Conservation (phyloP, 2,888 invertebrate species). For the Icerya purchasi region DNA sequence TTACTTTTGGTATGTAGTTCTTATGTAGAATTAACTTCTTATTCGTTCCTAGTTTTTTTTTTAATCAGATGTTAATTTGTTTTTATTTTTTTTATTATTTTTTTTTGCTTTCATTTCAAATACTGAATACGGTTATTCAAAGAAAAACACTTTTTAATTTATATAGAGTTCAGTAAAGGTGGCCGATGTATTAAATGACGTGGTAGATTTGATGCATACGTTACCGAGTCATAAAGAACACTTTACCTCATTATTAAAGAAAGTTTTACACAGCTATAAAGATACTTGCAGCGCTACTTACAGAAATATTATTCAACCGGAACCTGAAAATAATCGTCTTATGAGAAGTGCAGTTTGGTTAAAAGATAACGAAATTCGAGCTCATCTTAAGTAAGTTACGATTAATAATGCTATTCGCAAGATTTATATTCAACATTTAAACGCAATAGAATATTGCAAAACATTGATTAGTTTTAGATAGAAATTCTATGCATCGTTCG, state of each 20-base stretch:
- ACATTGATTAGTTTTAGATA: too few species aligned
- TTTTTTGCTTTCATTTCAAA: too few species aligned
- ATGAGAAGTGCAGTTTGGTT: slow-evolving; percentile 74
- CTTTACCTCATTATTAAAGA: slow-evolving; percentile 47
- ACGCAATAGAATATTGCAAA: too few species aligned
- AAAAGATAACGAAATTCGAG: slow-evolving; percentile 81
- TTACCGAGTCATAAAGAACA: slow-evolving; percentile 53
- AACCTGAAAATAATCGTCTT: slow-evolving; percentile 44
- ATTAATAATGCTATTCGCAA: too few species aligned
- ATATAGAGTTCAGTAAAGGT: slow-evolving; percentile 48
- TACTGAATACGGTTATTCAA: too few species aligned
- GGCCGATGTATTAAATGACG: slow-evolving; percentile 41
- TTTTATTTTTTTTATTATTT: too few species aligned
- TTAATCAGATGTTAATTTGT: too few species aligned
- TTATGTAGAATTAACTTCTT: too few species aligned
- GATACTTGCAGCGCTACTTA: slow-evolving; percentile 54
- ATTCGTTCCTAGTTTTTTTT: too few species aligned
- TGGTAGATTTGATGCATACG: slow-evolving; percentile 42
- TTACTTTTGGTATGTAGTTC: slow-evolving; percentile 38
- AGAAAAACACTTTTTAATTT: background rate
- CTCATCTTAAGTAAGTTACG: slow-evolving; percentile 63
- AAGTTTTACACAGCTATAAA: slow-evolving; percentile 45
- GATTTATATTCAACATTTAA: too few species aligned
- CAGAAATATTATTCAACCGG: slow-evolving; percentile 51
- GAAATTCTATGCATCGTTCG: too few species aligned